Evolutionary conservation across 53 echinoderm and acorn worm species (phyloP).

Genomic region (Pentamera pediparva): DNA sequence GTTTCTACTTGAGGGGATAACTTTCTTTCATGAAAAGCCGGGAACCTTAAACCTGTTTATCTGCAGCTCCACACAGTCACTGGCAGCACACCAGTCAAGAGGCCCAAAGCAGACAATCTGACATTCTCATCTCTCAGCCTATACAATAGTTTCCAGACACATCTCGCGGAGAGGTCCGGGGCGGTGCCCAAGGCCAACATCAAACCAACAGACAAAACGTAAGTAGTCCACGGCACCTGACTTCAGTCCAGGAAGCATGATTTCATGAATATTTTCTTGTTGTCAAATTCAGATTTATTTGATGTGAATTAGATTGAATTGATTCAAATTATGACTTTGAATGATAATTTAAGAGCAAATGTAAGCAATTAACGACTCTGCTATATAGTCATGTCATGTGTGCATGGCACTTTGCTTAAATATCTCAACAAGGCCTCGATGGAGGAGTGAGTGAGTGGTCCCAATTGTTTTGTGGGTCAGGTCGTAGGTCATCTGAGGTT

Average conservation of each 20-base stretch:
- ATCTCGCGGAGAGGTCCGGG: constrained; percentile 73
- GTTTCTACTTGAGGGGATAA: background rate
- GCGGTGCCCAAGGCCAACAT: constrained; percentile 53
- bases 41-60: background rate
- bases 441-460: too few species aligned
- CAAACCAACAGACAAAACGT: constrained; percentile 79
- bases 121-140: constrained; percentile 70
- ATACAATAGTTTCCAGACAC: constrained; percentile 85
- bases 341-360: background rate
- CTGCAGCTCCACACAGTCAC: constrained; percentile 11
- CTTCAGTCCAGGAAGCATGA: background rate
- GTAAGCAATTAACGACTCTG: background rate
- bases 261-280: background rate
- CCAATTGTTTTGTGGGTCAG: too few species aligned
- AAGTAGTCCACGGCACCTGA: background rate
- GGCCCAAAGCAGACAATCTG: constrained; percentile 63
- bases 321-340: too few species aligned
- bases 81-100: constrained; percentile 35
- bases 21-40: background rate
- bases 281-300: background rate
- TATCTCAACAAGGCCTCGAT: too few species aligned
- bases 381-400: too few species aligned
- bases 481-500: too few species aligned
- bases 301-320: background rate
- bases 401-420: too few species aligned